phyloP scores from a whole-genome alignment of 2,888 invertebrate genomes.

The Psococerastis gibbosa region DNA sequence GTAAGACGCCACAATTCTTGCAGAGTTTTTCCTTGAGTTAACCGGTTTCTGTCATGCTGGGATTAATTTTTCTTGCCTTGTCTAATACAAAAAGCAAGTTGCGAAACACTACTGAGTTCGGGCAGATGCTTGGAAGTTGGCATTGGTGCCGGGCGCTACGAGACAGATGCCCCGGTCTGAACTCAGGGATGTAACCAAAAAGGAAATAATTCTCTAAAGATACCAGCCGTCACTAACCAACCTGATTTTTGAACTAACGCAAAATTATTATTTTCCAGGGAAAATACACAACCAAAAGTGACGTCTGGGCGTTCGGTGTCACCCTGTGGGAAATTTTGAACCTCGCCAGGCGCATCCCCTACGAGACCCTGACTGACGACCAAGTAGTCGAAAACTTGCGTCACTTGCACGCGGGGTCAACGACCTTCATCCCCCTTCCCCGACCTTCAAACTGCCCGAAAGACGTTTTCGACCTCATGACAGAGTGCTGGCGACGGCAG shows the following conservation, averaged over 20 bases:
- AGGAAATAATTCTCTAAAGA: no score
- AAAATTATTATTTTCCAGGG: constrained; percentile 41
- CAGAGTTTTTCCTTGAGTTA: background rate
- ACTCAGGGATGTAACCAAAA: no score
- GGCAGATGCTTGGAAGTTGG: no score
- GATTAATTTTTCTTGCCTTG: no score
- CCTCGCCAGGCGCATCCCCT: constrained; percentile 57
- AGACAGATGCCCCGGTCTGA: no score
- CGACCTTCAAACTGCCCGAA: constrained; percentile 33
- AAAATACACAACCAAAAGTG: constrained; percentile 73
- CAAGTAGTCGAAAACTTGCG: constrained; percentile 67
- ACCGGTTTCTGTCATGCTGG: background rate
- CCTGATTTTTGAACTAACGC: no score
- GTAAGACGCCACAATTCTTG: constrained; percentile 3
- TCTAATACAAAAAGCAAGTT: no score
- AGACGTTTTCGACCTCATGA: constrained; percentile 39
- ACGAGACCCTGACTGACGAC: constrained; percentile 50
- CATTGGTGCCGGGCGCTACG: no score
- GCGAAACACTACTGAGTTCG: no score
- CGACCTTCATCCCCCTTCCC: constrained; percentile 24
- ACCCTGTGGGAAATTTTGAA: constrained; percentile 74
- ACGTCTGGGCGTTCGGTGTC: constrained; percentile 82
- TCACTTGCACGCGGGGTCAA: constrained; percentile 43
- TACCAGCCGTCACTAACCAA: no score
- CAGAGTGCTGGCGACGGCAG: constrained; percentile 37